Percentiles rank a stretch among this genome's conserved stretches.
Conservation (phyloP, 2,797 vertebrate species). For the Channa striata region DNA sequence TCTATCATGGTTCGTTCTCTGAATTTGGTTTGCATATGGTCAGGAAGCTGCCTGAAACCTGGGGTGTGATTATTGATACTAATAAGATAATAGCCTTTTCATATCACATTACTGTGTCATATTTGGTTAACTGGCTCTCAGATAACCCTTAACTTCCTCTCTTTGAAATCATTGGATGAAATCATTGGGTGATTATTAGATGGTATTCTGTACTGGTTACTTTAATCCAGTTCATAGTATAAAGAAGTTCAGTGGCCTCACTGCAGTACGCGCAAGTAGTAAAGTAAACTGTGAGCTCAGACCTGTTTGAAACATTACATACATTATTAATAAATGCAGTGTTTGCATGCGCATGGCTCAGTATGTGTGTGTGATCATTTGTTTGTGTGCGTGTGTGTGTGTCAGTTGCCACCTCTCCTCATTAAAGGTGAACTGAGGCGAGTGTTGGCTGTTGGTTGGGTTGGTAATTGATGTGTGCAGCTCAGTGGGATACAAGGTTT, state of each 20-base stretch:
- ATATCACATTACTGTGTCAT: constrained; percentile 69
- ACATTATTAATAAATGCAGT: not conserved
- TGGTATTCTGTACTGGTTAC: constrained; percentile 34
- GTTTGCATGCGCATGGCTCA: not conserved
- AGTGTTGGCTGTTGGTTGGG: constrained; percentile 58
- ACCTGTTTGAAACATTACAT: not conserved
- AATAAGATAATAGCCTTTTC: constrained; percentile 63
- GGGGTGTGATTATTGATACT: constrained; percentile 49
- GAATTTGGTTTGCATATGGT: constrained; percentile 40
- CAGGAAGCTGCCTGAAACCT: constrained; percentile 45
- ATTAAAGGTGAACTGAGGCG: constrained; percentile 81
- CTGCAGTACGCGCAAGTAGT: not conserved
- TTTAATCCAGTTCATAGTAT: constrained; percentile 24
- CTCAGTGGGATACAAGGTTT: constrained; percentile 80
- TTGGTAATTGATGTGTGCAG: constrained; percentile 79
- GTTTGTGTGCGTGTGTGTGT: constrained; percentile 2
- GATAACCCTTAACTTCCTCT: constrained; percentile 45
- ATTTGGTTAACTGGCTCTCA: constrained; percentile 61
- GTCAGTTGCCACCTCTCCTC: constrained; percentile 62
- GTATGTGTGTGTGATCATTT: constrained; percentile 1
- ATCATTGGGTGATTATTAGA: too few species aligned
- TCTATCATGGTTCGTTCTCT: constrained; percentile 21
- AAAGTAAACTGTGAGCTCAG: not conserved
- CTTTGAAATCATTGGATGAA: constrained; percentile 45
- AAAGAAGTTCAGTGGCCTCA: not conserved